phyloP scores from a whole-genome alignment of 1,140 invertebrate species.

The Drosophila mauritiana region DNA sequence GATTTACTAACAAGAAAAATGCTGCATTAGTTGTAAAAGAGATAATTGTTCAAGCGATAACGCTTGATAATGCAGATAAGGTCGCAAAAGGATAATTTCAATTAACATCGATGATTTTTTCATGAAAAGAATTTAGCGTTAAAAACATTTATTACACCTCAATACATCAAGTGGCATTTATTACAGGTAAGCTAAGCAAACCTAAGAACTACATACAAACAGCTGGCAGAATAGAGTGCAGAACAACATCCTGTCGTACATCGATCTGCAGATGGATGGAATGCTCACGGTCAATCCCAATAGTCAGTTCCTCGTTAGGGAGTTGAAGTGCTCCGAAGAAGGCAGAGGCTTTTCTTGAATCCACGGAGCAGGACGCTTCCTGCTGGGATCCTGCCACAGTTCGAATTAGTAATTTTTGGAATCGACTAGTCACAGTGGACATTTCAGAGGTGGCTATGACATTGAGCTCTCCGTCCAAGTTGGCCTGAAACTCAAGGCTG shows the following conservation, averaged over 20 bases:
- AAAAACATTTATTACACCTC: not conserved
- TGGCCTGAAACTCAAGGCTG: constrained; percentile 89
- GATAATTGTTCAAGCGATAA: no score
- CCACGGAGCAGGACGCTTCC: constrained; percentile 73
- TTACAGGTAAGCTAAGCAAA: not conserved
- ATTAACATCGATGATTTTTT: not conserved
- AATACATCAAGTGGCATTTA: not conserved
- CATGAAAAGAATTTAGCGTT: not conserved
- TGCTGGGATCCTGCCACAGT: constrained; percentile 11
- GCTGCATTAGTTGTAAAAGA: no score
- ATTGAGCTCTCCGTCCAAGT: constrained; percentile 88
- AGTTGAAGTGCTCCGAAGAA: constrained; percentile 77
- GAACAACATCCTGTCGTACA: constrained; percentile 61
- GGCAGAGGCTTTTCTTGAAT: constrained; percentile 72
- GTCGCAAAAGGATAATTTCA: no score
- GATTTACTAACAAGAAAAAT: no score
- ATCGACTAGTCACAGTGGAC: constrained; percentile 91
- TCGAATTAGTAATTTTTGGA: constrained; percentile 87
- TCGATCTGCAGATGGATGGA: constrained; percentile 76
- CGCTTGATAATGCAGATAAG: no score
- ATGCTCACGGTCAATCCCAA: constrained; percentile 69
- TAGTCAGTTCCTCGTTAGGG: constrained; percentile 68
- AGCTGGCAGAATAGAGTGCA: constrained; percentile 78
- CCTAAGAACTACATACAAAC: constrained; percentile 57
- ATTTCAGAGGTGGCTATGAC: constrained; percentile 91